Evolutionary conservation across 2,797 vertebrate genomes (phyloP).

Genomic region (Myiotriccus ornatus): DNA sequence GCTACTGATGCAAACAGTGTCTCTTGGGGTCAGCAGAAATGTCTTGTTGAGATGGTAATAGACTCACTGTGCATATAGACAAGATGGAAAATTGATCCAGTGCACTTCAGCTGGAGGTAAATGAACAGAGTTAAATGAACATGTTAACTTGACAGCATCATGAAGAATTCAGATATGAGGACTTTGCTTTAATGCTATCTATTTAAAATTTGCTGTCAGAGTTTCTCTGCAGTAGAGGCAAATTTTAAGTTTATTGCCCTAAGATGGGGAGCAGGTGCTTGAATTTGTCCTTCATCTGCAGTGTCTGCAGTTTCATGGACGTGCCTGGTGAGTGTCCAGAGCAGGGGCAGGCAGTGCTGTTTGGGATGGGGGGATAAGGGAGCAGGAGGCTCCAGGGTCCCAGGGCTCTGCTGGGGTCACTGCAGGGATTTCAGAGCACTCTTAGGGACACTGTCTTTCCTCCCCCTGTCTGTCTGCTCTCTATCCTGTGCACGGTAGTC

Average conservation of each 20-base stretch:
- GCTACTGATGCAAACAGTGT: not conserved
- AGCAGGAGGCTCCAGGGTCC: not conserved
- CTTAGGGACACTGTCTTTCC: not conserved
- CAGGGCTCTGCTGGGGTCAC: not conserved
- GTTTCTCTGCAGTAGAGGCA: not conserved
- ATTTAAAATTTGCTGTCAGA: not conserved
- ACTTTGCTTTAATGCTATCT: not conserved
- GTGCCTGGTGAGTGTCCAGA: not conserved
- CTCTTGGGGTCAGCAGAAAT: slow-evolving; percentile 18
- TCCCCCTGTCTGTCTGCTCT: not conserved
- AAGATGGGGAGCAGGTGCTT: not conserved
- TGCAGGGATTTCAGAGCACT: not conserved
- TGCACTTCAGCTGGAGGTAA: slow-evolving; percentile 13
- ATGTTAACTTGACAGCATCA: slow-evolving; percentile 1
- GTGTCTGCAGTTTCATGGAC: not conserved
- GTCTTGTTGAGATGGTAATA: not conserved
- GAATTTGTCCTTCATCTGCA: not conserved
- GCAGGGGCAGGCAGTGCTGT: not conserved
- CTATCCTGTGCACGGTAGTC: not conserved
- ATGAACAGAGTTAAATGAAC: not conserved
- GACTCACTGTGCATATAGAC: slow-evolving; percentile 17
- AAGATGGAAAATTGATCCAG: slow-evolving; percentile 36
- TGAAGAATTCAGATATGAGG: not conserved
- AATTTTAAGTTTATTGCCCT: not conserved
- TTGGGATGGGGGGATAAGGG: not conserved